Conservation (phyloP, 2,888 invertebrate species). For the Nomada lathburiana region DNA sequence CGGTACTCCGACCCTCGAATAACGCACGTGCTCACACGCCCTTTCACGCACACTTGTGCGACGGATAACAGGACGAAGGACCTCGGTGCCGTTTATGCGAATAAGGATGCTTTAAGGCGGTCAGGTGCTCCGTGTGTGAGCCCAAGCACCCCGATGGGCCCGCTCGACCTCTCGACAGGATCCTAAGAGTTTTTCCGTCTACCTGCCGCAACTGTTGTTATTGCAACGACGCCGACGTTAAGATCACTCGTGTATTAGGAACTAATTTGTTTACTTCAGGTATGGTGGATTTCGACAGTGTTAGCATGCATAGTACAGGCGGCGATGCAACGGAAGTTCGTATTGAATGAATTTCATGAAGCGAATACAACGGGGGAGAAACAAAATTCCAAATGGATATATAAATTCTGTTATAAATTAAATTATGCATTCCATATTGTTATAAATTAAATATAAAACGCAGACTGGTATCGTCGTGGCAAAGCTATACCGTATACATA, state of each 20-base stretch:
- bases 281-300: background rate
- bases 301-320: background rate
- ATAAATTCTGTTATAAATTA: too few relatives aligned
- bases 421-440: too few relatives aligned
- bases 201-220: constrained; percentile 44
- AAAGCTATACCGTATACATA: too few relatives aligned
- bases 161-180: constrained; percentile 44
- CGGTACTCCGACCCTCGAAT: constrained; percentile 40
- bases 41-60: constrained; percentile 8
- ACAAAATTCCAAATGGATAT: too few relatives aligned
- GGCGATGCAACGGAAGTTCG: background rate
- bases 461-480: too few relatives aligned
- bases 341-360: background rate
- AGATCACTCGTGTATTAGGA: constrained; percentile 38
- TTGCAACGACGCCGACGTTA: constrained; percentile 9
- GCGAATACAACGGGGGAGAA: too few relatives aligned
- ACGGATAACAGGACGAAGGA: constrained; percentile 10
- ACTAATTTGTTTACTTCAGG: constrained; percentile 32
- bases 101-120: constrained; percentile 43
- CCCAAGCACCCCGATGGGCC: constrained; percentile 59
- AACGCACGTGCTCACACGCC: constrained; percentile 38
- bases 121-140: constrained; percentile 51
- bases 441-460: too few relatives aligned
- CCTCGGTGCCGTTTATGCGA: constrained; percentile 30
- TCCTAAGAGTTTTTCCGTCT: constrained; percentile 33